Conservation (phyloP, 53 echinoderm and acorn worm species). For the Antedon mediterranea region DNA sequence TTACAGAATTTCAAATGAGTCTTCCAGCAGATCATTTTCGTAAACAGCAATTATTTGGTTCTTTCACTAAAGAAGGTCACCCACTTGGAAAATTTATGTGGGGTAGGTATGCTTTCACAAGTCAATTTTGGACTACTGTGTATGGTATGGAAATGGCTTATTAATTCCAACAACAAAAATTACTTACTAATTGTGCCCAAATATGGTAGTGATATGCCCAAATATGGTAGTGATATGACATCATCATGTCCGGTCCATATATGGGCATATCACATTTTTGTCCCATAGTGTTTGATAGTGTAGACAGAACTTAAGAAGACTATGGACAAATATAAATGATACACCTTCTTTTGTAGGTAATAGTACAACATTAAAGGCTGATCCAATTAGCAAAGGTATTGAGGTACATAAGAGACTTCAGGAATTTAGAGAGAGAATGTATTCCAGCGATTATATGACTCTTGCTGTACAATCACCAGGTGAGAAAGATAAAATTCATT, state of each 20-base stretch:
- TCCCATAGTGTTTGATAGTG: neutral
- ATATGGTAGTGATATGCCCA: too few relatives aligned
- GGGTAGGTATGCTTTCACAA: conserved; percentile 53
- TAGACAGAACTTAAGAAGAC: neutral
- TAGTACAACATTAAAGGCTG: conserved; percentile 48
- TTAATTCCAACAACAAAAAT: too few relatives aligned
- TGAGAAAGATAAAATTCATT: conserved; percentile 5
- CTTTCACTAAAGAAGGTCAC: conserved; percentile 44
- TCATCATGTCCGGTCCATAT: too few relatives aligned
- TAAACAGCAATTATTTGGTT: conserved; percentile 61
- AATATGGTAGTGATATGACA: too few relatives aligned
- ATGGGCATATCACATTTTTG: neutral
- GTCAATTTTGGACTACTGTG: neutral
- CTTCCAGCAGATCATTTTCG: conserved; percentile 63
- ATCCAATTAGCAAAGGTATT: conserved; percentile 41
- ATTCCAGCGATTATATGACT: conserved; percentile 96
- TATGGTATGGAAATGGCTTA: neutral
- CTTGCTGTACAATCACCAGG: conserved; percentile 86
- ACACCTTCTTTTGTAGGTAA: conserved; percentile 28
- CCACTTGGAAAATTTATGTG: conserved; percentile 98
- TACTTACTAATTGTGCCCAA: too few relatives aligned
- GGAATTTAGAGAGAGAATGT: conserved; percentile 52
- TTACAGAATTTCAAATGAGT: conserved; percentile 83
- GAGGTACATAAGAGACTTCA: conserved; percentile 63
- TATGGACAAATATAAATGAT: too few relatives aligned